Base-by-base conservation (phyloP, 2,888 invertebrate species). In the Ypsolopha sequella region DNA sequence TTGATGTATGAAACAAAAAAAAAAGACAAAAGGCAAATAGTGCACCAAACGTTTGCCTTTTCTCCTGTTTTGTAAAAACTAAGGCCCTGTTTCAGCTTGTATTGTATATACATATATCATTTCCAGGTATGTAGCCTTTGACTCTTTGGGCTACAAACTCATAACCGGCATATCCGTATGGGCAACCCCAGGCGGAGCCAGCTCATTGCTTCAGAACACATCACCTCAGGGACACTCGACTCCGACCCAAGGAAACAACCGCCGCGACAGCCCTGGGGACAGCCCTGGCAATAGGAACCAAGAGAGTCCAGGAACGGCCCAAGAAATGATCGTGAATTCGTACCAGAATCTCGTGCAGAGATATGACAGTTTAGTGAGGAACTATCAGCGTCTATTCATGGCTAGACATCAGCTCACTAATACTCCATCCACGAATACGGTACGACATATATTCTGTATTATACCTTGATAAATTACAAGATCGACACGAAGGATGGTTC, bases 101-200 rank as follows among this genome's bases (percentile, higher is more conserved):
- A 24, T 24, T 3, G 2, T 3, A 3, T 24, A 24, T 24, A 3
- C 24, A 24, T 24, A 3, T 36, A 9, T 41, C 9, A 10, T 41
- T 85, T 85, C 48, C 76, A 93, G 95, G 67, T 95, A 93, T 82
- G 93, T 96, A 44, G 91, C 93, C 36, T 96, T 96, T 74, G 95
- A 95, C 74, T 90, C 91, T 45, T 80, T 92, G 51, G 96, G 96
- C 7, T 91, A 91, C 63, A 93, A 92, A 75, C 77, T 96, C 43
- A 94, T 95, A 65, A 95, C 96, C 1, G 96, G 95, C 10, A 95
- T 96, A 65, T 92, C 93, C 1, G 62, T 85, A 11, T 78, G 80
- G 73, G 60, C 71, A 41, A 70, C 63, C 53, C 53, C 68, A 1
- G 67, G 63, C 6, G 65, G 67, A 7, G 58, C 63, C 45, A 38